Evolutionary conservation across 1,140 invertebrate species (phyloP), one percentile per base, ranked within the genome.

Genomic region (Zophobas morio): DNA sequence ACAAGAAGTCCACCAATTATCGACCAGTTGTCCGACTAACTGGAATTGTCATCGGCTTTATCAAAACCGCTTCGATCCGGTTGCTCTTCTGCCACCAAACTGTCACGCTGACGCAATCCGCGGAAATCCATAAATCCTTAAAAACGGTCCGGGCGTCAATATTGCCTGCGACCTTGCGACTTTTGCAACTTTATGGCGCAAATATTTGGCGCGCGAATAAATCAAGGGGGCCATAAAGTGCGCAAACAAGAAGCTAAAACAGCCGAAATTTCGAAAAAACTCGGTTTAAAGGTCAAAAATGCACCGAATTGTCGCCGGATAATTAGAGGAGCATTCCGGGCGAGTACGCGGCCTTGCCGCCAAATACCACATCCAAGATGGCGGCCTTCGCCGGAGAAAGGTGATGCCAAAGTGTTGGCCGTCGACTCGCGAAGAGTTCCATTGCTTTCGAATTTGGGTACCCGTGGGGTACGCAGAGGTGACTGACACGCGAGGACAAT

Each of bases 341-440:
- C 71, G 71, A 73, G 71, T 73, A 73, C 71, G 54, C 71, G 71
- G 71, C 71, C 71, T 73, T 73, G 71, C 71, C 71, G 54, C 54
- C 56, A 73, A 73, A 73, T 73, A 73, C 54, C 71, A 73, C 54
- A 73, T 54, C 37, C 71, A 73, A 53, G 54, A 73, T 53, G 49
- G 51, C 56, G 72, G 53, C 72, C 72, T 74, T 74, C 72, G 51
- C 56, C 56, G 53, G 72, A 74, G 72, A 74, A 74, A 74, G 72
- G 72, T 74, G 72, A 74, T 57, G 53, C 40, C 72, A 56, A 74
- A 57, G 57, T 33, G 34, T 46, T 74, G 72, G 54, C 72, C 72
- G 47, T 74, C 72, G 72, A 57, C 72, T 73, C 47, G 42, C 42
- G 42, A 20, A 20, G 20, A 46, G 34, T 60, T 36, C 36, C 20